These are phyloP conservation scores for Epinephelus cyanopodus DNA, from an alignment of 2,113 vertebrate genomes.

Conservation along the genomic window DNA sequence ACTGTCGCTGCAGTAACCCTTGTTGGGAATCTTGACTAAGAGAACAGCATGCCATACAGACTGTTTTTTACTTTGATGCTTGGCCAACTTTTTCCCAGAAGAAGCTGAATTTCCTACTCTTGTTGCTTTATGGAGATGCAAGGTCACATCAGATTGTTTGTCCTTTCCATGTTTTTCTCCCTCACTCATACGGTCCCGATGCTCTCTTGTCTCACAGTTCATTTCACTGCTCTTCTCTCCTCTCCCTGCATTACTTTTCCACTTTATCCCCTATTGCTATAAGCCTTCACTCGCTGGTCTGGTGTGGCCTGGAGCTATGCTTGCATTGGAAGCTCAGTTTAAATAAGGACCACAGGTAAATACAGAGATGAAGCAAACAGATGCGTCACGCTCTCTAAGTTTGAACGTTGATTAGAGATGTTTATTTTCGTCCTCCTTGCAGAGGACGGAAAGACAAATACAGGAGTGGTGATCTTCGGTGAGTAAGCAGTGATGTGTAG, in stretches of 20 bases:
- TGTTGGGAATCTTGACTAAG: background rate
- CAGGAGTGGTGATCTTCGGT: conserved; percentile 44
- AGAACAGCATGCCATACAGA: no score
- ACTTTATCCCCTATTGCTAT: background rate
- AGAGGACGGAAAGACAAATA: conserved; percentile 64
- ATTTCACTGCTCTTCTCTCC: background rate
- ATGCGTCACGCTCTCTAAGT: conserved; percentile 67
- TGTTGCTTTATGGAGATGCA: background rate
- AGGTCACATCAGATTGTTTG: background rate
- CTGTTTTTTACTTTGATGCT: background rate
- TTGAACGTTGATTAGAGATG: conserved; percentile 50
- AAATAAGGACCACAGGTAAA: conserved; percentile 69
- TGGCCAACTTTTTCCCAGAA: conserved; percentile 21
- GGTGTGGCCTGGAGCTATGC: conserved; percentile 21
- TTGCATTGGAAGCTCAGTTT: conserved; percentile 40
- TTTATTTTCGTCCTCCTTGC: conserved; percentile 57
- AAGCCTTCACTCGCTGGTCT: background rate
- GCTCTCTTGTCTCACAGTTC: background rate
- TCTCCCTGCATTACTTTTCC: background rate
- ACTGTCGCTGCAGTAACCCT: background rate
- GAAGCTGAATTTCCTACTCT: background rate
- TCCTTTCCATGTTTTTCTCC: background rate
- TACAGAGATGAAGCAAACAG: conserved; percentile 68
- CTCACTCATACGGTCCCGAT: background rate
- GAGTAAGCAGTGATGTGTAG: conserved; percentile 31